These are phyloP conservation scores for Thunnus thynnus DNA, from an alignment of 2,113 vertebrate genomes.

Conservation along the genomic window DNA sequence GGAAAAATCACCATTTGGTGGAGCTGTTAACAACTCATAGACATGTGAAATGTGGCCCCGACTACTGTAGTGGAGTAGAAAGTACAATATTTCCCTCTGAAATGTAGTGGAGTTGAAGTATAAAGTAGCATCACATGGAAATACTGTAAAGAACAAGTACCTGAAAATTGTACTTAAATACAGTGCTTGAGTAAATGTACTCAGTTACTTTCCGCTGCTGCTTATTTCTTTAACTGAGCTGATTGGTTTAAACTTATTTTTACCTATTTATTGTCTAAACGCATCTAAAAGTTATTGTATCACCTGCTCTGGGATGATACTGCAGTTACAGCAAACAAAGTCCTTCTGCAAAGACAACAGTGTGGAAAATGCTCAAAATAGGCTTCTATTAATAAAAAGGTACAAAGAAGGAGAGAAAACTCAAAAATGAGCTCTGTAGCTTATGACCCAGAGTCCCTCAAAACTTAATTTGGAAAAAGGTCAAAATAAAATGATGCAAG, in stretches of 20 bases:
- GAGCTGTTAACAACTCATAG: too few species aligned
- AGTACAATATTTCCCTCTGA: too few species aligned
- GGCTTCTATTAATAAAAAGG: slow-evolving; percentile 1
- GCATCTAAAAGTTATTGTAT: not conserved
- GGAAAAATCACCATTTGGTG: too few species aligned
- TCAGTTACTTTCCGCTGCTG: too few species aligned
- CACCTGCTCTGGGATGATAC: not conserved
- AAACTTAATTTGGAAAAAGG: not conserved
- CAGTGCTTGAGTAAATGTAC: too few species aligned
- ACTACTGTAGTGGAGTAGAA: too few species aligned
- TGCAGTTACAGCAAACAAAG: not conserved
- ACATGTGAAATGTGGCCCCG: too few species aligned
- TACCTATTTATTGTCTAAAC: not conserved
- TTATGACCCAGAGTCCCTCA: not conserved
- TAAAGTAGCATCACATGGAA: too few species aligned
- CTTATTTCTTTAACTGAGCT: too few species aligned
- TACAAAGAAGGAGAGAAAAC: not conserved
- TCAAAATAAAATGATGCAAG: not conserved
- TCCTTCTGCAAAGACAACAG: not conserved
- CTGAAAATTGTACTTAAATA: too few species aligned
- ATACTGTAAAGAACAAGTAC: too few species aligned
- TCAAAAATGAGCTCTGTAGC: not conserved
- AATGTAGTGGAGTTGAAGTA: too few species aligned
- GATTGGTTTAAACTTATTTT: not conserved
- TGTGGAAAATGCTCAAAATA: not conserved